Evolutionary conservation across 2,888 invertebrate species (phyloP), one percentile per base, ranked within the genome.

Genomic region (Calliscelio sp.): DNA sequence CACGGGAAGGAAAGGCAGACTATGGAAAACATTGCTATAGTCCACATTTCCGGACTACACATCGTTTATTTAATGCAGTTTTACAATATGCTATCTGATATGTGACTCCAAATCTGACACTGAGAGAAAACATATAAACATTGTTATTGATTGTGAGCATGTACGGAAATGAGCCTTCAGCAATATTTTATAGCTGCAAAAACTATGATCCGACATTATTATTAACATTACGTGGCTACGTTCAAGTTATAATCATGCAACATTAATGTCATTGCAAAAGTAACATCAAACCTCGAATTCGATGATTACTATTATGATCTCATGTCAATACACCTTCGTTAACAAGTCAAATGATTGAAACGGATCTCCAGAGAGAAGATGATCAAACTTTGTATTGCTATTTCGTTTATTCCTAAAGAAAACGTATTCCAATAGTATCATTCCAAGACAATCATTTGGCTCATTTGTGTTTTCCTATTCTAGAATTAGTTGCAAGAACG

Each of bases 141-240:
- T 25, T 11, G n/a, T 24, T 25, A 35, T 22, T 44, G 38, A 14
- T 1, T 51, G 16, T 38, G 59, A 14, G 22, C 28, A 32, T n/a
- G 44, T 41, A 38, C 16, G 20, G n/a, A 81, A 81, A 38, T 61
- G 44, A 71, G 71, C 71, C 79, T 57, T 55, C 71, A 73, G 65
- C 51, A 57, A 74, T 80, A 80, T 80, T 80, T 80, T 59, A 80
- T 80, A 80, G 73, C 73, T 73, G 57, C n/a, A n/a, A 46, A 66
- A 46, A 53, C 53, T 35, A 49, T 57, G 53, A 24, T 57, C 20
- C 24, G 38, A 59, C 59, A 35, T 66, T 68, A 32, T 24, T 59
- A 38, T 22, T 61, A 14, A n/a, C n/a, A n/a, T n/a, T n/a, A n/a
- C n/a, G n/a, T n/a, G n/a, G n/a, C n/a, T n/a, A n/a, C n/a, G n/a